These are phyloP conservation scores for Lagorchestes hirsutus DNA, from an alignment of 2,797 vertebrate species.

Conservation along the genomic window DNA sequence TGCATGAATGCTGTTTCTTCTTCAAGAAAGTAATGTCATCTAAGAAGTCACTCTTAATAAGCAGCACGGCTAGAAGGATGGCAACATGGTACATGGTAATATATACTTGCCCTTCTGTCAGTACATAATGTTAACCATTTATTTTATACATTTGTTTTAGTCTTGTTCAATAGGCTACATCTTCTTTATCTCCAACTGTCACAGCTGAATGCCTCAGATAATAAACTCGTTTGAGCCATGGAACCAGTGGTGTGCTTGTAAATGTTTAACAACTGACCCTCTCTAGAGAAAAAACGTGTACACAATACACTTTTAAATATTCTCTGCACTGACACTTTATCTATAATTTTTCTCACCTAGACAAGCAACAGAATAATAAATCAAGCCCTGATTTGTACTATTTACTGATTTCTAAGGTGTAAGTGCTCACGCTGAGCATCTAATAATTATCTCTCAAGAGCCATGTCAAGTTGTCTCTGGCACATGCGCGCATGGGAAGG, in stretches of 20 bases:
- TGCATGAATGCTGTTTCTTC: neutral
- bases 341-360: neutral
- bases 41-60: neutral
- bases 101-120: neutral
- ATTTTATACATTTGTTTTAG: neutral
- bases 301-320: neutral
- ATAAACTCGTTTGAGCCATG: neutral
- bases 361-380: neutral
- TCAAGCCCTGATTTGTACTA: neutral
- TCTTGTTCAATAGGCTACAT: neutral
- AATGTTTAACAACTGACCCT: neutral
- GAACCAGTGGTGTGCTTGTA: neutral
- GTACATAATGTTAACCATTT: neutral
- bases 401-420: neutral
- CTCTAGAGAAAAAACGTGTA: neutral
- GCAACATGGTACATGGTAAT: neutral
- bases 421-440: neutral
- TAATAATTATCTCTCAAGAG: neutral
- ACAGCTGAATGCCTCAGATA: neutral
- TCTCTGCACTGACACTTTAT: neutral
- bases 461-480: neutral
- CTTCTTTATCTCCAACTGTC: neutral
- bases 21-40: neutral
- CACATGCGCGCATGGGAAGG: neutral
- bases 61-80: neutral